phyloP scores from a whole-genome alignment of 2,113 vertebrate genomes.

The Hemicordylus capensis region DNA sequence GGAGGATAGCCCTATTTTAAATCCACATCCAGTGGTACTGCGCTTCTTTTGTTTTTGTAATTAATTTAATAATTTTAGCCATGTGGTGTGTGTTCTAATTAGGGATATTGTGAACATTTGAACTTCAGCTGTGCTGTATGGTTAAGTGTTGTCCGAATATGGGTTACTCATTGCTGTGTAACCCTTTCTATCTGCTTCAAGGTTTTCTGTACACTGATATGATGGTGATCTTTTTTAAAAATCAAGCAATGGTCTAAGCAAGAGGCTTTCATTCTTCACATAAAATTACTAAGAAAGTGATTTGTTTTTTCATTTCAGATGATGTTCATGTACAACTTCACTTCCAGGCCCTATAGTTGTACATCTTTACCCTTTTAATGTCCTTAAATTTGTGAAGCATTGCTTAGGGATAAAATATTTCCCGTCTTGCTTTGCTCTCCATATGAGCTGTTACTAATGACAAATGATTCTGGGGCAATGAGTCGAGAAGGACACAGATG shows the following conservation, averaged over 20 bases:
- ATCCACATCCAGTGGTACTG: background rate
- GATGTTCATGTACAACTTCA: constrained; percentile 53
- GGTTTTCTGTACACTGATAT: background rate
- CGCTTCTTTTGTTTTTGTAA: background rate
- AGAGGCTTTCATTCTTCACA: background rate
- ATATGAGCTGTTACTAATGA: constrained; percentile 78
- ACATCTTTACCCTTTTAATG: constrained; percentile 71
- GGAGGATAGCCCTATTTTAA: background rate
- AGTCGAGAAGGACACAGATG: constrained; percentile 99
- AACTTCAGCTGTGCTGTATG: background rate
- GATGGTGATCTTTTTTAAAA: too few species aligned
- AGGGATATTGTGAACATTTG: background rate
- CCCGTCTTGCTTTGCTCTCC: constrained; percentile 66
- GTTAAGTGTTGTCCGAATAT: background rate
- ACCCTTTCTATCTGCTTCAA: background rate
- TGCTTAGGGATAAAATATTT: constrained; percentile 72
- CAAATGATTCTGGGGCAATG: constrained; percentile 87
- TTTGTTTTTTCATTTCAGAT: background rate
- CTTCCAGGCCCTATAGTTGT: constrained; percentile 52
- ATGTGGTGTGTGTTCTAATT: background rate
- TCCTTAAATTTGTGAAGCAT: constrained; percentile 63
- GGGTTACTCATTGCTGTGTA: background rate
- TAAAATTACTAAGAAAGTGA: background rate
- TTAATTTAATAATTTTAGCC: background rate
- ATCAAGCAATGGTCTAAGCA: background rate